A percentile compares a stretch with the other conserved stretches of the same genome.
Evolutionary conservation across 2,113 vertebrate genomes (phyloP).

Genomic region (Myrmecophaga tridactyla): DNA sequence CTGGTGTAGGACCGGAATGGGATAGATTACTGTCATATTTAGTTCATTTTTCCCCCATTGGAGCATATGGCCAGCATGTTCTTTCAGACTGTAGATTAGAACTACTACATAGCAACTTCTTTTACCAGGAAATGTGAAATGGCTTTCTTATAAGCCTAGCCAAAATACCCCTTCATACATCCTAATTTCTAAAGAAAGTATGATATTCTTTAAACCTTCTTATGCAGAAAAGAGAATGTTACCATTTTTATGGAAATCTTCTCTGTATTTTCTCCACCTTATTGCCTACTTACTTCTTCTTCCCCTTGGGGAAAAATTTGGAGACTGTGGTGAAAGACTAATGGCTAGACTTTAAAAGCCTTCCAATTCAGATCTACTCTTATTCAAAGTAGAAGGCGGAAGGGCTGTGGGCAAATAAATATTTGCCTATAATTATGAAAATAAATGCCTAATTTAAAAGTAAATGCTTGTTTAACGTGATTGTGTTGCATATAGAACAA

Average conservation of each 20-base stretch:
- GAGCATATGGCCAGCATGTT: background rate
- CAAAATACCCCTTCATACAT: conserved; percentile 16
- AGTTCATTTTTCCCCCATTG: conserved; percentile 8
- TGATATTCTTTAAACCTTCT: background rate
- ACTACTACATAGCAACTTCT: conserved; percentile 3
- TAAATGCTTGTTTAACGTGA: conserved; percentile 63
- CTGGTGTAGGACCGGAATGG: background rate
- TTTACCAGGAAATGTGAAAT: conserved; percentile 27
- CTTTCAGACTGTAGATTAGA: background rate
- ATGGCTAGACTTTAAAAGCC: background rate
- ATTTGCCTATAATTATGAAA: conserved; percentile 39
- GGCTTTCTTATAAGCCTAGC: background rate
- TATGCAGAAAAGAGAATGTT: background rate
- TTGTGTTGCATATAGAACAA: conserved; percentile 52
- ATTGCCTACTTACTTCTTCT: background rate
- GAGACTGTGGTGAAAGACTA: background rate
- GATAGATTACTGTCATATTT: conserved; percentile 11
- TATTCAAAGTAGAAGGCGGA: background rate
- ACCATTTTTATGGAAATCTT: background rate
- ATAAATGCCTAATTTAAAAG: conserved; percentile 45
- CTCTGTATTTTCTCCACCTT: background rate
- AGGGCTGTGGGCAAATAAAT: background rate
- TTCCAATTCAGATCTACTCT: background rate
- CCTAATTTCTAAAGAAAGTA: conserved; percentile 46
- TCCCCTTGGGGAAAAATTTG: background rate